Base-by-base conservation (phyloP, 2,888 invertebrate genomes). In the Periphyllus acericola region DNA sequence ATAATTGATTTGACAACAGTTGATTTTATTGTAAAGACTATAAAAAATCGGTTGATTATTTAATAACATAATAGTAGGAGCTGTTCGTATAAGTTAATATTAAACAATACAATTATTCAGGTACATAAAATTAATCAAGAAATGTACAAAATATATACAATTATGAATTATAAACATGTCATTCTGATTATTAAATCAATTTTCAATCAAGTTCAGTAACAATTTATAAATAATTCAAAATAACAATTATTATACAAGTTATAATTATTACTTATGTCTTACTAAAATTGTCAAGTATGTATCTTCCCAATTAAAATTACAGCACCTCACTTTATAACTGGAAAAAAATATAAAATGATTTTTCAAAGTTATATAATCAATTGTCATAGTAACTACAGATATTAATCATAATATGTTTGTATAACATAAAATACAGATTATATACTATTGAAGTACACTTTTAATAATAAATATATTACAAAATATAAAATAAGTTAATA, bases 21-120 rank as follows among this genome's bases (percentile, higher is more conserved):
- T 40, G 0, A 71, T 46, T 83, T 1, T 34, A 74, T 19, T 55
- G 72, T 74, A 34, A 74, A 36, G 1, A 11, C 55, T 2, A 17
- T 66, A 66, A 29, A 4, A 60, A 60, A 11, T 74, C 3, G 19
- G 8, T 52, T 52, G n/a, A 83, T 75, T 0, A 40, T 75, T 40
- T n/a, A 66, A 36, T 60, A 75, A 68, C 14, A 68, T 68, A 46
- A 34, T n/a, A 46, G 32, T 46, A 46, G 76, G 66, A 68, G 46
- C 14, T 32, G 84, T 84, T 66, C 76, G 66, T 84, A 84, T n/a
- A 4, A 72, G 25, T 82, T 8, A 52, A 72, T 52, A 72, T 14
- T 60, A 52, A 3, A 25, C 0, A 21, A 32, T 34, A 68, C 11
- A 52, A 32, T 4, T 17, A n/a, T 75, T 60, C 36, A 83, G 4